Base-by-base conservation (phyloP, 2,113 vertebrate species). In the Todiramphus chloris region DNA sequence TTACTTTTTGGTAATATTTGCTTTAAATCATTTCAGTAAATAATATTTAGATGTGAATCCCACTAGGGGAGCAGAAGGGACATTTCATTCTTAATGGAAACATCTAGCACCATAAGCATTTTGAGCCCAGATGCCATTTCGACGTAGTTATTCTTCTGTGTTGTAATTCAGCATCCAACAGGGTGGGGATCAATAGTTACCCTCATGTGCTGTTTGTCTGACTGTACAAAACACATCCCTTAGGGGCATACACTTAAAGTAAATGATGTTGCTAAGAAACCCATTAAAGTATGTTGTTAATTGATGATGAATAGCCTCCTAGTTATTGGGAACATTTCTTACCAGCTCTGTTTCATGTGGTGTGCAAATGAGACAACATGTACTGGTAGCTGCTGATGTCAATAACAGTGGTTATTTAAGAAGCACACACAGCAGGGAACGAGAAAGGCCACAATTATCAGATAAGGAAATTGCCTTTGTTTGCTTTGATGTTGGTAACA, bases 191-290 rank as follows among this genome's bases (percentile, higher is more conserved):
- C 94, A 92, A 93, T 60, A 96, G 35, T 48, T 92, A 50, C 39
- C 79, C 56, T 85, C 41, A 20, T 93, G 88, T 95, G 73, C 69
- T 87, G 51, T 93, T 72, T 67, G 80, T 72, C 90, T 94, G 90
- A 83, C 93, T 93, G 92, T 55, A 94, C n/a, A 89, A 84, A 95
- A 51, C 31, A 39, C 3, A 24, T 67, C 76, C 82, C 93, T 94
- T 67, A 73, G 67, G 59, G 74, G 11, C 9, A 28, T 73, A 41
- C 62, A 37, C 60, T 95, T 90, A 77, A 95, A 95, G 69, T 77
- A 95, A 94, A 59, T 13, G 10, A 69, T 80, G 76, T 96, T 96
- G 88, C 89, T 95, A 93, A 95, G 91, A 94, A 92, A 93, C 70
- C 48, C 55, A 81, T 85, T 96, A 90, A 95, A 87, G 46, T 46